These are phyloP conservation scores for Mesaphorura yosii DNA, from an alignment of 1,140 invertebrate species.

Conservation along the genomic window DNA sequence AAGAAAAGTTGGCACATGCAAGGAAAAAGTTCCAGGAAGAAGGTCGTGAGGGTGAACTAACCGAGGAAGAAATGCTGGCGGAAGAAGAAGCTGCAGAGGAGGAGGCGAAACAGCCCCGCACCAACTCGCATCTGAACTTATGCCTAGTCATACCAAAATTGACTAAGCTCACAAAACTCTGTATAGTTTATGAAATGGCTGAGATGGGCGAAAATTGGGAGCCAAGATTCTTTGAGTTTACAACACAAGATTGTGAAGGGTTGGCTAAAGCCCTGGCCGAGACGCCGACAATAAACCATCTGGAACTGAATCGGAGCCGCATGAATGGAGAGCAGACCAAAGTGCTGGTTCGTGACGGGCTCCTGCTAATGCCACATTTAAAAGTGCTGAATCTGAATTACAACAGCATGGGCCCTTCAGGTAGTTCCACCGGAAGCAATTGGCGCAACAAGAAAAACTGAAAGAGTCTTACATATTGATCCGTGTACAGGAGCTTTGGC, in stretches of 20 bases:
- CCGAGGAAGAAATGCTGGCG: background rate
- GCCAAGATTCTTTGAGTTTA: conserved; percentile 17
- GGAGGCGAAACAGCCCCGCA: conserved; percentile 1
- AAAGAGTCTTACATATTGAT: background rate
- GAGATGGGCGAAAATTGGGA: conserved; percentile 24
- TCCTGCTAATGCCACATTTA: conserved; percentile 23
- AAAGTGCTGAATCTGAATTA: conserved; percentile 25
- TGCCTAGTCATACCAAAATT: conserved; percentile 18
- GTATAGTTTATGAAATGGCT: conserved; percentile 18
- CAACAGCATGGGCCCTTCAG: conserved; percentile 17
- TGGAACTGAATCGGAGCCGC: conserved; percentile 23
- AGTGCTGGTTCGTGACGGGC: conserved; percentile 23
- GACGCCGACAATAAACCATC: conserved; percentile 9
- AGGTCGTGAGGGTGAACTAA: background rate
- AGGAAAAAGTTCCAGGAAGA: background rate
- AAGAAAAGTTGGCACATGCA: no score
- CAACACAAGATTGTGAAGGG: conserved; percentile 19
- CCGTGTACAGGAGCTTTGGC: conserved; percentile 21
- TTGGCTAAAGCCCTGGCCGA: conserved; percentile 15
- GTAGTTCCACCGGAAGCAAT: conserved; percentile 8
- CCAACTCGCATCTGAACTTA: conserved; percentile 18
- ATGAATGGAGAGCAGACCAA: conserved; percentile 22
- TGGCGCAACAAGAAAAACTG: background rate
- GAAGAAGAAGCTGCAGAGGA: conserved; percentile 4
- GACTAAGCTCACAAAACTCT: conserved; percentile 7